Conservation (phyloP, 2,797 vertebrate genomes). For the Coregonus ussuriensis region DNA sequence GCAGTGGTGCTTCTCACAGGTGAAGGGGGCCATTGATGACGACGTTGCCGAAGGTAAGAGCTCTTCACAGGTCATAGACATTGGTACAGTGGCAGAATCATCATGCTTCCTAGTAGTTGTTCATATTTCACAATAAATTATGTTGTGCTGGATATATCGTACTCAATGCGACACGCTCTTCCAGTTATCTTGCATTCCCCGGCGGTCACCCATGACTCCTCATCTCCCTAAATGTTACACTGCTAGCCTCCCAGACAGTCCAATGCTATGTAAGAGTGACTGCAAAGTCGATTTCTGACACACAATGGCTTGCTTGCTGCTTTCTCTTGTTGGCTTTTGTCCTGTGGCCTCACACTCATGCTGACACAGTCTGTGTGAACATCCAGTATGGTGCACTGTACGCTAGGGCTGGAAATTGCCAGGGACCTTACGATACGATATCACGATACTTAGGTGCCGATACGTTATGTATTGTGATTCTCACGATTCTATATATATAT, state of each 20-base stretch:
- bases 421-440: background rate
- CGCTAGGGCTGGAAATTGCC: background rate
- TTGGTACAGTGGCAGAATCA: background rate
- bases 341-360: background rate
- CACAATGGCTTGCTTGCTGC: no score
- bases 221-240: background rate
- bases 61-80: background rate
- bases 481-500: no score
- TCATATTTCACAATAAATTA: no score
- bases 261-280: background rate
- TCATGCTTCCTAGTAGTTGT: no score
- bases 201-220: no score
- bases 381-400: background rate
- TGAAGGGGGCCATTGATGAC: conserved; percentile 98
- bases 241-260: background rate
- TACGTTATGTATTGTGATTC: no score
- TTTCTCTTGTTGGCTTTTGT: background rate
- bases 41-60: conserved; percentile 96
- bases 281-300: background rate
- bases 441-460: no score
- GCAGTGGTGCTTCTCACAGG: conserved; percentile 99
- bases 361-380: background rate
- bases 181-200: no score
- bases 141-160: no score
- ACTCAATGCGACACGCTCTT: no score